phyloP scores from a whole-genome alignment of 2,797 vertebrate species.

The Pseudomugil tenellus region DNA sequence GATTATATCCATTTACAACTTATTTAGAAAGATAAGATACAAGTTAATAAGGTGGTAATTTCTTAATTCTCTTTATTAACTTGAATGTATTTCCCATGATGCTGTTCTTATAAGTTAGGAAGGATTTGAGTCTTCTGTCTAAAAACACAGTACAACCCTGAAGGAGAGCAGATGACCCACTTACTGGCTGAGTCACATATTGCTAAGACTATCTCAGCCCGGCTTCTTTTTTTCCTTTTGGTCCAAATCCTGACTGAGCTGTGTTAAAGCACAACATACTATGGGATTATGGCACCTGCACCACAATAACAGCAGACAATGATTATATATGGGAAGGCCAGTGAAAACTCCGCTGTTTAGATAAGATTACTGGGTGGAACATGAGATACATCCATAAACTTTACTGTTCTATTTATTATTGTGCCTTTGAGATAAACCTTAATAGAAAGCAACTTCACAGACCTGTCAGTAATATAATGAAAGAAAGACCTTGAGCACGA shows the following conservation, averaged over 20 bases:
- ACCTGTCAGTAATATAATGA: background rate
- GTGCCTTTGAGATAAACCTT: background rate
- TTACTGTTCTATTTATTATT: background rate
- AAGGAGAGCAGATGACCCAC: slow-evolving; percentile 52
- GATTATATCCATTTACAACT: too few species aligned
- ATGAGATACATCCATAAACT: background rate
- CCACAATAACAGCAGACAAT: background rate
- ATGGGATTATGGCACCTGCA: slow-evolving; percentile 32
- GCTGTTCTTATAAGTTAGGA: background rate
- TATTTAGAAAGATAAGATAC: background rate
- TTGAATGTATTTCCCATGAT: background rate
- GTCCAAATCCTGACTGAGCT: slow-evolving; percentile 36
- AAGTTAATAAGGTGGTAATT: background rate
- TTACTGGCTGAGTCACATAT: slow-evolving; percentile 40
- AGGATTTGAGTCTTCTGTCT: background rate
- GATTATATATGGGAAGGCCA: slow-evolving; percentile 25
- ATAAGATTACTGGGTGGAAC: background rate
- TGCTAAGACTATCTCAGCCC: slow-evolving; percentile 23
- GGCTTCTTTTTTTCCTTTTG: slow-evolving; percentile 40
- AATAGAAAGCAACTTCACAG: slow-evolving; percentile 24
- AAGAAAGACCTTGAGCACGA: slow-evolving; percentile 7
- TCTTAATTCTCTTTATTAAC: background rate
- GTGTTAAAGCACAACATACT: slow-evolving; percentile 53
- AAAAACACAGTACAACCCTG: slow-evolving; percentile 18
- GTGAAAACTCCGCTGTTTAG: background rate